phyloP scores from a whole-genome alignment of 2,888 invertebrate genomes.

The Meta bourneti region DNA sequence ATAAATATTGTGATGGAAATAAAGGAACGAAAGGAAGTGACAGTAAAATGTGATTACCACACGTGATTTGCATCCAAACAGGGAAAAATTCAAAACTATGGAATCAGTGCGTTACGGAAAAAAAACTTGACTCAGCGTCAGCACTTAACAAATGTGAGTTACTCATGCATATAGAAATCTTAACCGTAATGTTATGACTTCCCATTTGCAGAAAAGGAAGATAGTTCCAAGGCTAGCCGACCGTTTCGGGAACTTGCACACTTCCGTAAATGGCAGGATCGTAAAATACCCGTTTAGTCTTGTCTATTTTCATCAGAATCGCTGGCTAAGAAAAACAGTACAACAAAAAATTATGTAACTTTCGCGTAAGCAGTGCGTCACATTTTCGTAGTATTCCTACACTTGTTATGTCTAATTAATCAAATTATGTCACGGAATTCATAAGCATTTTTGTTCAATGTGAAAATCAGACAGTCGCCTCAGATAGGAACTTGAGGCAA shows the following conservation, averaged over 20 bases:
- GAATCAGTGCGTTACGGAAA: no score
- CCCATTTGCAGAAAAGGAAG: background rate
- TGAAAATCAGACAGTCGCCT: no score
- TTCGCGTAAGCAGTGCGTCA: background rate
- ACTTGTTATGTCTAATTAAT: background rate
- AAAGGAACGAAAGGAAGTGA: no score
- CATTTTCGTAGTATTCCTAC: background rate
- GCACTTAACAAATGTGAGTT: background rate
- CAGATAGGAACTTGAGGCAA: no score
- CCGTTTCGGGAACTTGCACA: background rate
- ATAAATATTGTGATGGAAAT: no score
- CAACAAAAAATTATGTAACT: background rate
- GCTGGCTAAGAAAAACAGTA: background rate
- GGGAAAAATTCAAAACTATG: no score
- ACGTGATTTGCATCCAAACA: no score
- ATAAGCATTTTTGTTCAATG: no score
- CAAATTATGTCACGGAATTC: background rate
- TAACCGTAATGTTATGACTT: background rate
- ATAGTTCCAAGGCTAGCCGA: background rate
- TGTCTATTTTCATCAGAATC: background rate
- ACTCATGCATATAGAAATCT: background rate
- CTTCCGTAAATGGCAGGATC: background rate
- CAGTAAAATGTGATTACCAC: no score
- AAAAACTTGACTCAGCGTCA: no score
- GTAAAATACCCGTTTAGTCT: slow-evolving; percentile 2